A percentile compares a stretch with the other conserved stretches of the same genome.
Conservation (phyloP, 2,113 vertebrate species). For the Rana temporaria region DNA sequence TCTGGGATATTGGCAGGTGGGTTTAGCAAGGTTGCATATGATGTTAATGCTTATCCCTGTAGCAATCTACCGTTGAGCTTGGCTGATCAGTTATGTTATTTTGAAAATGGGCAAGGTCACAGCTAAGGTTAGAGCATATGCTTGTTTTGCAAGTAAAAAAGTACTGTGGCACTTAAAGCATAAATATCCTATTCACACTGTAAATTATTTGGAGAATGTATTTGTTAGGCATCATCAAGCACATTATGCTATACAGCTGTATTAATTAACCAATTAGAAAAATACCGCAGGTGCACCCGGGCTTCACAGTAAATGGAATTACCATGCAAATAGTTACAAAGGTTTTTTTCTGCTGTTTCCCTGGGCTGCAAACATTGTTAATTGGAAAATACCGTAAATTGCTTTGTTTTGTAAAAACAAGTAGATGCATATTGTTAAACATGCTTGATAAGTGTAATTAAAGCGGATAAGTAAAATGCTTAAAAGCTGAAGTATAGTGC, state of each 20-base stretch:
- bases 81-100: not conserved
- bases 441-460: too few species aligned
- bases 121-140: not conserved
- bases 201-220: not conserved
- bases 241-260: not conserved
- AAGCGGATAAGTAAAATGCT: too few species aligned
- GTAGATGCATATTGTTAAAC: too few species aligned
- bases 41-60: not conserved
- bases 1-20: not conserved
- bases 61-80: not conserved
- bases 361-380: not conserved
- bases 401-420: not conserved
- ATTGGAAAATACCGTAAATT: not conserved
- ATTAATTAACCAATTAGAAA: slow-evolving; percentile 33
- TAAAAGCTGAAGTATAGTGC: too few species aligned
- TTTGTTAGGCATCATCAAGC: not conserved
- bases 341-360: not conserved
- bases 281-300: slow-evolving; percentile 2
- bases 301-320: not conserved
- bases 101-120: slow-evolving; percentile 5
- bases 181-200: not conserved
- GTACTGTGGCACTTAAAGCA: not conserved
- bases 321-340: not conserved
- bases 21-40: not conserved
- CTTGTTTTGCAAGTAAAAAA: not conserved